Base-by-base conservation (phyloP, 2,888 invertebrate genomes). In the Eupithecia exiguata region DNA sequence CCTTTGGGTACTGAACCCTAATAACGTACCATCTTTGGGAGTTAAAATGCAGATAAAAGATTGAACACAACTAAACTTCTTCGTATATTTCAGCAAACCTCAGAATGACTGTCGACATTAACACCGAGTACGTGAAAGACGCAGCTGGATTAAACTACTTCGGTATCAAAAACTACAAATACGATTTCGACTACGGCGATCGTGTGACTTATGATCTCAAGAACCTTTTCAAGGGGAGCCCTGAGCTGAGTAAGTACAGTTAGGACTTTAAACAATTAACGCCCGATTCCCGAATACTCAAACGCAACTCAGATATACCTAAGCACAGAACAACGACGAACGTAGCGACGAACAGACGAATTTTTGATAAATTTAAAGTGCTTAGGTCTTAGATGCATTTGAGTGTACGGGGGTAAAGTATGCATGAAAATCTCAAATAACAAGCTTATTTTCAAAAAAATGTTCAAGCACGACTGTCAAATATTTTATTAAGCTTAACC, bases 201-300 rank as follows among this genome's bases (percentile, higher is more conserved):
- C 88, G 87, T 43, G 89, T 93, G 14, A 77, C 84, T 0, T 94
- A 91, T 81, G 92, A 93, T 71, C 81, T 94, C 66, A 81, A 86
- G 74, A 93, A 94, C 79, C 82, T 94, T 36, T 93, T 94, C 83
- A 94, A 91, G 75, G 92, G 90, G 72, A 94, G 90, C 86, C 88
- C 91, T 70, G 86, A 92, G 83, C 83, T 94, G 7, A 94, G 94
- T 94, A 81, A 91, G 94, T 92, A 63, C n/a, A 38, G 46, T 35
- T 63, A 9, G 1, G 49, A 7, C n/a, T n/a, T n/a, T 49, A 7
- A n/a, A 49, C 1, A n/a, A 49, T 46, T 46, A n/a, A n/a, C n/a
- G n/a, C n/a, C n/a, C n/a, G n/a, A n/a, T n/a, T n/a, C n/a, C n/a
- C n/a, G n/a, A n/a, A 35, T 7, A 9, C 38, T 5, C 35, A 35